Percentiles rank a stretch among this genome's conserved stretches.
Evolutionary conservation across 1,140 invertebrate genomes (phyloP).

Genomic region (Ceratina australensis): DNA sequence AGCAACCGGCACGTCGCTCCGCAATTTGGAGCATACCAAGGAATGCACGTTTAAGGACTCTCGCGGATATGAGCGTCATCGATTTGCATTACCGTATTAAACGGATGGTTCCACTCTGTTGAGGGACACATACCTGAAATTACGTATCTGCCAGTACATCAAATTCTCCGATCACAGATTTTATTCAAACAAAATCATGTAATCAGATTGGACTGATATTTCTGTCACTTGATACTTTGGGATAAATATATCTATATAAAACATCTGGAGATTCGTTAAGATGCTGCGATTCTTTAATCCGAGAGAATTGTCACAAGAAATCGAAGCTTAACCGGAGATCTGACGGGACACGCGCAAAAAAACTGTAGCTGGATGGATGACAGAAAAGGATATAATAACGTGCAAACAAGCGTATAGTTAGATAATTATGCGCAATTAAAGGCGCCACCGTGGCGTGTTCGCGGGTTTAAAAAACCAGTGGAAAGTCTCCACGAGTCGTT

Average conservation of each 20-base stretch:
- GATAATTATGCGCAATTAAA: constrained; percentile 45
- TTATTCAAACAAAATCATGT: not conserved
- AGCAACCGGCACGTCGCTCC: not conserved
- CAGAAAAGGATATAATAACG: constrained; percentile 10
- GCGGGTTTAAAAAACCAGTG: not conserved
- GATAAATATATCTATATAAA: too few species aligned
- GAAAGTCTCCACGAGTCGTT: constrained; percentile 4
- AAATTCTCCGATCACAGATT: constrained; percentile 5
- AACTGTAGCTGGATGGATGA: not conserved
- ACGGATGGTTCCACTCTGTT: not conserved
- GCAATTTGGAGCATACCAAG: not conserved
- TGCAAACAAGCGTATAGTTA: constrained; percentile 16
- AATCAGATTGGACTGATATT: not conserved
- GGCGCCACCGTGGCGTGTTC: not conserved
- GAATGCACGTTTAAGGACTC: not conserved
- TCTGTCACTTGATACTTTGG: not conserved
- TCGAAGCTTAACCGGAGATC: not conserved
- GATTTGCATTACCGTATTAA: constrained; percentile 14
- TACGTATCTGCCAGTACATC: not conserved
- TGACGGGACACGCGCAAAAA: not conserved
- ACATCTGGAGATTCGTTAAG: too few species aligned
- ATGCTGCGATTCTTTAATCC: not conserved
- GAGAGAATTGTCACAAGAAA: not conserved
- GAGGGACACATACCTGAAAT: not conserved
- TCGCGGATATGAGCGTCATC: constrained; percentile 2